A percentile compares a stretch with the other conserved stretches of the same genome.
Conservation (phyloP, 2,888 invertebrate species). For the Epirrhoe tristata region DNA sequence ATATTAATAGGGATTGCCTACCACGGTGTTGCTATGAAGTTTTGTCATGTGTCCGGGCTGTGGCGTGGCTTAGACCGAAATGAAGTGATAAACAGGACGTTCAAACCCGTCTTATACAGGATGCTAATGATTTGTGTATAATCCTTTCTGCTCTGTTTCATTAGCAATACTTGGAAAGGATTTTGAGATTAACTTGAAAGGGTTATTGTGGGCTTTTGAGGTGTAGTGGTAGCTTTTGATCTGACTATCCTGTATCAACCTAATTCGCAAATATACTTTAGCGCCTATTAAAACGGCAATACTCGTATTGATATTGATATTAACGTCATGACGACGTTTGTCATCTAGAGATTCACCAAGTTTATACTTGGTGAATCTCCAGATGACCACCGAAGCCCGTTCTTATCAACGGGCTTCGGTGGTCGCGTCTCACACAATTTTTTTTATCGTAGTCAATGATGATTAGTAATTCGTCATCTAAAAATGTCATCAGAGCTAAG, state of each 20-base stretch:
- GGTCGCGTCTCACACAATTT: no score
- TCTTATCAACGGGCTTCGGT: no score
- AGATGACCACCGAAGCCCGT: no score
- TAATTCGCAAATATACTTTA: background rate
- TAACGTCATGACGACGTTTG: no score
- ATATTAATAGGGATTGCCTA: no score
- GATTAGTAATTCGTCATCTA: no score
- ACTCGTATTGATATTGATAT: background rate
- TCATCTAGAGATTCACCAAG: no score
- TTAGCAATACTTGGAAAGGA: slow-evolving; percentile 41
- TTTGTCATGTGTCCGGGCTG: background rate
- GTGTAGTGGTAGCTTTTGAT: background rate
- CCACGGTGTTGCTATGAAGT: background rate
- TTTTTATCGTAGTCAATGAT: no score
- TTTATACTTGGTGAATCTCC: no score
- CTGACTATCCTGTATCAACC: background rate
- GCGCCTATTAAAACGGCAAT: background rate
- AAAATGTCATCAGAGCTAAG: no score
- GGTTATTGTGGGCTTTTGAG: background rate
- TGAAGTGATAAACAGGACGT: slow-evolving; percentile 36
- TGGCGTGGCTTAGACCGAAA: slow-evolving; percentile 12
- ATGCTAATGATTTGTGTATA: slow-evolving; percentile 36
- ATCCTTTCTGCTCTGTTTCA: slow-evolving; percentile 31
- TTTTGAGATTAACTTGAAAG: slow-evolving; percentile 31
- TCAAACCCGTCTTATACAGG: slow-evolving; percentile 30